Conservation (phyloP, 2,797 vertebrate genomes). For the Ispidina picta region DNA sequence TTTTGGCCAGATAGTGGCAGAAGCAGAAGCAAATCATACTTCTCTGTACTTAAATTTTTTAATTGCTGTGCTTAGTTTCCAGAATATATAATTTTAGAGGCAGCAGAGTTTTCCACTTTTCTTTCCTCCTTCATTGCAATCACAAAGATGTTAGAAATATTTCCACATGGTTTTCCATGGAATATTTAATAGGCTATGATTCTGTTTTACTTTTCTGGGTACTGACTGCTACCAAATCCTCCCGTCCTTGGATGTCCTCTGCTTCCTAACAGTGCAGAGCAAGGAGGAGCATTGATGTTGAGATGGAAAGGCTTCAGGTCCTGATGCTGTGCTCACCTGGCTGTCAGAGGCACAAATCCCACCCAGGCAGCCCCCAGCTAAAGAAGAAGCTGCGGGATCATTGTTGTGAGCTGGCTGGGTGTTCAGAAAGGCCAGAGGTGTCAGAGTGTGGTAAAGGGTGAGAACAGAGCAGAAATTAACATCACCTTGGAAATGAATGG, state of each 20-base stretch:
- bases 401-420: not conserved
- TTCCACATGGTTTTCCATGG: not conserved
- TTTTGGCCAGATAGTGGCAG: not conserved
- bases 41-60: not conserved
- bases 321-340: no score
- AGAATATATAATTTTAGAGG: not conserved
- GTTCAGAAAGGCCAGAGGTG: not conserved
- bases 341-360: rapidly evolving
- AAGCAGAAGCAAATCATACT: not conserved
- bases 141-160: not conserved
- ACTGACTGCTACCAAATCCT: not conserved
- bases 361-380: not conserved
- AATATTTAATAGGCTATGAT: not conserved
- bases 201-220: not conserved
- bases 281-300: not conserved
- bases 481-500: not conserved
- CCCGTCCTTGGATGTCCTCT: not conserved
- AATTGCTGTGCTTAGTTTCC: not conserved
- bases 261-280: not conserved
- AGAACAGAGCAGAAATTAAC: not conserved
- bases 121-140: not conserved
- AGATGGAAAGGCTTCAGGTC: no score
- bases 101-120: not conserved
- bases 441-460: not conserved
- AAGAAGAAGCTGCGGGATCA: not conserved